These are phyloP conservation scores for Megalops cyprinoides DNA, from an alignment of 2,797 vertebrate species.

Conservation along the genomic window DNA sequence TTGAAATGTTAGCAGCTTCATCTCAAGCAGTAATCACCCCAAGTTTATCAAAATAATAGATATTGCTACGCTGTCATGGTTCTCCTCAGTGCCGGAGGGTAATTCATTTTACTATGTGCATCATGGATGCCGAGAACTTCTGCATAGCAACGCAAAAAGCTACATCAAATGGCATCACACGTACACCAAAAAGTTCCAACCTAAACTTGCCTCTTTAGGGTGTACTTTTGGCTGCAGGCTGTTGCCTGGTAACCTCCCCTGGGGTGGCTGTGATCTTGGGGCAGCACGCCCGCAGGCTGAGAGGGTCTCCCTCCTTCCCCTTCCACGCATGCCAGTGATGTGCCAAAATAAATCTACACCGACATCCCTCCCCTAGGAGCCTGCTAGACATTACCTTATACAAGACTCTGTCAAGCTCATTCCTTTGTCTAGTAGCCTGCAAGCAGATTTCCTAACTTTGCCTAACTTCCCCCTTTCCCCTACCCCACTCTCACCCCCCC, in stretches of 20 bases:
- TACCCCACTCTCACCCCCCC: slow-evolving; percentile 21
- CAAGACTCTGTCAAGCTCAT: slow-evolving; percentile 78
- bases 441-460: slow-evolving; percentile 73
- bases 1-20: neutral
- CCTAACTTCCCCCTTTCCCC: slow-evolving; percentile 35
- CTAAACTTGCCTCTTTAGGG: neutral
- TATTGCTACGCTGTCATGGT: neutral
- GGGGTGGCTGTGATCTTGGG: neutral
- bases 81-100: neutral
- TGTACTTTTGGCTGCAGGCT: neutral
- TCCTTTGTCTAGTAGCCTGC: slow-evolving; percentile 77
- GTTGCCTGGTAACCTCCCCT: neutral
- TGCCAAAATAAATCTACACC: slow-evolving; percentile 60
- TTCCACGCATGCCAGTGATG: slow-evolving; percentile 52
- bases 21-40: neutral
- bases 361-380: slow-evolving; percentile 68
- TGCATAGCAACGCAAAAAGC: neutral
- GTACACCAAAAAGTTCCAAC: neutral
- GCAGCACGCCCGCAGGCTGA: neutral
- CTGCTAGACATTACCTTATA: slow-evolving; percentile 84
- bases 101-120: neutral
- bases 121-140: neutral
- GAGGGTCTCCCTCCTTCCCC: neutral
- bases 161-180: neutral
- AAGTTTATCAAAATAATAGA: neutral